These are phyloP conservation scores for Acronicta aceris DNA, from an alignment of 2,888 invertebrate genomes.

Conservation along the genomic window DNA sequence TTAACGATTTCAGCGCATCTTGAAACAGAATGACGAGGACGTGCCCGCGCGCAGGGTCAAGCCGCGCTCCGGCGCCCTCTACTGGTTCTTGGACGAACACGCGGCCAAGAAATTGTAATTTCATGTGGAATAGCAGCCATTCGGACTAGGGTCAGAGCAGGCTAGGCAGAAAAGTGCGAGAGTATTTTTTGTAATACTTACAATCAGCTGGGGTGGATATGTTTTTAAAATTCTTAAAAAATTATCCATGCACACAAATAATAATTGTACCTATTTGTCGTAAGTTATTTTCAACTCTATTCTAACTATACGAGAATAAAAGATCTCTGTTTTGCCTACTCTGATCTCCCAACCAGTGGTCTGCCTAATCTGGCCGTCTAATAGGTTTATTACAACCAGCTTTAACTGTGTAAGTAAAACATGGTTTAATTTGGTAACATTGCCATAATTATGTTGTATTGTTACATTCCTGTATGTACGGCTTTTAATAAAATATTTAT, in stretches of 20 bases:
- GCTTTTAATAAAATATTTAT: slow-evolving; percentile 53
- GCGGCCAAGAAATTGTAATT: slow-evolving; percentile 80
- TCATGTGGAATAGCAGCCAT: neutral
- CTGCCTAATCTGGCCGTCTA: slow-evolving; percentile 29
- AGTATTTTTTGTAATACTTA: neutral
- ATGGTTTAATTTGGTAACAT: slow-evolving; percentile 33
- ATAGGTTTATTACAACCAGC: slow-evolving; percentile 18
- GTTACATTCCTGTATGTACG: slow-evolving; percentile 62
- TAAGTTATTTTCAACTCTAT: neutral
- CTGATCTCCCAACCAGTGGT: neutral
- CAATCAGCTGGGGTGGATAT: neutral
- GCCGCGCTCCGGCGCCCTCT: slow-evolving; percentile 91
- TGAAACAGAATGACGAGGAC: slow-evolving; percentile 93
- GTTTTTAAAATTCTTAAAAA: no score
- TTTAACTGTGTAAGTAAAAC: slow-evolving; percentile 40
- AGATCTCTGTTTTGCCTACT: neutral
- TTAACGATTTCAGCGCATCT: slow-evolving; percentile 91
- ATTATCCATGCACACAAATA: no score
- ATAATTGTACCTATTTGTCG: neutral
- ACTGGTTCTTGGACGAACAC: slow-evolving; percentile 90
- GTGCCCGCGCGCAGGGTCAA: slow-evolving; percentile 94
- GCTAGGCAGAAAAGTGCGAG: neutral
- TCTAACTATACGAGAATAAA: no score
- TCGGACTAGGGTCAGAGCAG: neutral
- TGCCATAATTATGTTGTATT: slow-evolving; percentile 38